Conservation (phyloP, 2,888 invertebrate species). For the Graphium colonna region DNA sequence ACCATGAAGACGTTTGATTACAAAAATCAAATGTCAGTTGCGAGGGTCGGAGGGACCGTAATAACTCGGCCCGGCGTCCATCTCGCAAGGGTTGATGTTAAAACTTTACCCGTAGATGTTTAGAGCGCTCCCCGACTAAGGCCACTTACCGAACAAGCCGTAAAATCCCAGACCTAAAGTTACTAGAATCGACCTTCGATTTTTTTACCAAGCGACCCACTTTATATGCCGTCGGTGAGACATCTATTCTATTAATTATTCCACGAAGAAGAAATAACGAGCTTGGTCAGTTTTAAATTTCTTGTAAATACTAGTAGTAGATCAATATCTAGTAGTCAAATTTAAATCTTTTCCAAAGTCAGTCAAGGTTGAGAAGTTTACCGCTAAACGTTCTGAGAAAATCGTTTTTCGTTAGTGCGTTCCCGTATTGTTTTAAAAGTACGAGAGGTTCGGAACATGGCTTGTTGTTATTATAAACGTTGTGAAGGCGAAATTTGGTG, state of each 20-base stretch:
- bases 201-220: conserved; percentile 12
- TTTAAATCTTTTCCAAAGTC: no score
- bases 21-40: conserved; percentile 53
- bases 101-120: conserved; percentile 65
- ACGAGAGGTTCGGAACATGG: no score
- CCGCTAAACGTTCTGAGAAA: no score
- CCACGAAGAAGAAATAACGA: background rate
- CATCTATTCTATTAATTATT: no score
- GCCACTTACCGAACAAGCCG: conserved; percentile 58
- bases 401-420: no score
- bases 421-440: no score
- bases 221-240: background rate
- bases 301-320: no score
- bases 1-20: conserved; percentile 29
- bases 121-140: conserved; percentile 49
- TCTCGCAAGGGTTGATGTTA: conserved; percentile 61
- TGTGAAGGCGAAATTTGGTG: no score
- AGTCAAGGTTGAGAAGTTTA: no score
- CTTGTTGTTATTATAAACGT: no score
- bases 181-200: conserved; percentile 41
- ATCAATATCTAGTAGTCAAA: no score
- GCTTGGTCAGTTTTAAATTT: background rate
- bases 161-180: conserved; percentile 45
- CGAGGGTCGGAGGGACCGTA: conserved; percentile 51
- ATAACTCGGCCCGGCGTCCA: conserved; percentile 56